phyloP scores from a whole-genome alignment of 2,113 vertebrate species.

The Onychostoma macrolepis region DNA sequence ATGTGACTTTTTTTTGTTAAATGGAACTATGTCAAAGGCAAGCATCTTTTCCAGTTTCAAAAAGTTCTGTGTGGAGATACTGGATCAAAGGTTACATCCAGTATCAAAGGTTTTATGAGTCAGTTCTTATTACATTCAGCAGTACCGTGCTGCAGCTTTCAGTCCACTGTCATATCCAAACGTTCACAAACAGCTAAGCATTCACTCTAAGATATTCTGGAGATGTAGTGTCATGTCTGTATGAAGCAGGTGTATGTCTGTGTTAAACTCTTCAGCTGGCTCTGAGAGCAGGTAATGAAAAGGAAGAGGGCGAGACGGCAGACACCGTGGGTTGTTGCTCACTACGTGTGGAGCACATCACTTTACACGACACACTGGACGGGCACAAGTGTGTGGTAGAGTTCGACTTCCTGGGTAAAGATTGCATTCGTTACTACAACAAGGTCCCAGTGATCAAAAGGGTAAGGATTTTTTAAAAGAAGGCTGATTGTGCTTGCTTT shows the following conservation, averaged over 20 bases:
- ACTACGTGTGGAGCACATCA: slow-evolving; percentile 78
- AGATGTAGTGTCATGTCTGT: neutral
- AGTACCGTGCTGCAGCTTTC: neutral
- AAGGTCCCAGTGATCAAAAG: slow-evolving; percentile 75
- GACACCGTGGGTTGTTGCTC: slow-evolving; percentile 82
- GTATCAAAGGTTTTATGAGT: neutral
- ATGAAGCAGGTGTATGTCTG: neutral
- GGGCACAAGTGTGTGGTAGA: slow-evolving; percentile 69
- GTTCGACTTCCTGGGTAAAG: slow-evolving; percentile 84
- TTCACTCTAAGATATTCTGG: neutral
- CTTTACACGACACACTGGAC: slow-evolving; percentile 71
- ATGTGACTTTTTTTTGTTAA: neutral
- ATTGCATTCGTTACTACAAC: slow-evolving; percentile 78
- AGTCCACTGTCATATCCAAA: neutral
- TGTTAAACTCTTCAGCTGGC: slow-evolving; percentile 66
- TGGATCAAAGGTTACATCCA: neutral
- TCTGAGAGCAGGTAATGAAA: slow-evolving; percentile 81
- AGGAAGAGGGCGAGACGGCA: slow-evolving; percentile 78
- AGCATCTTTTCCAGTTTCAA: neutral
- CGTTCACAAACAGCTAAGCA: neutral
- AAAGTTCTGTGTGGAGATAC: neutral
- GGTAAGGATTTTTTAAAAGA: slow-evolving; percentile 60
- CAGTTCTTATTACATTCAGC: neutral
- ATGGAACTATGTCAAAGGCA: neutral
- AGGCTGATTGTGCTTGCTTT: neutral